These are phyloP conservation scores for Drosophila mimetica DNA, from an alignment of 2,888 invertebrate species.

Conservation along the genomic window DNA sequence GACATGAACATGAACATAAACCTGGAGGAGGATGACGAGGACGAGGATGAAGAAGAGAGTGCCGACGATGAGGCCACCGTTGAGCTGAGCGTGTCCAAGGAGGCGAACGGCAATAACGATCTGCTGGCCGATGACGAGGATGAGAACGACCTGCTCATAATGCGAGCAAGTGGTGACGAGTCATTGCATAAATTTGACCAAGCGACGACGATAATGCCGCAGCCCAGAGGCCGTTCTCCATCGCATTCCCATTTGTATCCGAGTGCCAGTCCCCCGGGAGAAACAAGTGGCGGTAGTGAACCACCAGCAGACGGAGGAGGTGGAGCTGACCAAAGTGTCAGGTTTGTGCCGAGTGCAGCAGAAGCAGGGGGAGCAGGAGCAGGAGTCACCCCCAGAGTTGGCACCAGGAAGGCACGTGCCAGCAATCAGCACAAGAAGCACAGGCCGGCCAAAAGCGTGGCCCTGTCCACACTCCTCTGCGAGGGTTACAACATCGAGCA, in stretches of 20 bases:
- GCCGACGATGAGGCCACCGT: slow-evolving; percentile 5
- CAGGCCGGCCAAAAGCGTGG: slow-evolving; percentile 78
- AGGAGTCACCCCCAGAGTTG: slow-evolving; percentile 4
- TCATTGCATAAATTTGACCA: slow-evolving; percentile 56
- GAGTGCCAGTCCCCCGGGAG: slow-evolving; percentile 23
- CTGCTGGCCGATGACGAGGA: slow-evolving; percentile 52
- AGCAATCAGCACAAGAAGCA: slow-evolving; percentile 71
- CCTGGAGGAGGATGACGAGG: slow-evolving; percentile 61
- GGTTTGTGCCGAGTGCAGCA: slow-evolving; percentile 65
- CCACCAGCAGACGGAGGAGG: slow-evolving; percentile 13
- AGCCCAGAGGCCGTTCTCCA: slow-evolving; percentile 8
- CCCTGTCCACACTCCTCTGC: slow-evolving; percentile 82
- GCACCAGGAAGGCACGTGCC: slow-evolving; percentile 51
- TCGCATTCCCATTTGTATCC: neutral
- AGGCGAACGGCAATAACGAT: slow-evolving; percentile 66
- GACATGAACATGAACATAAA: slow-evolving; percentile 83
- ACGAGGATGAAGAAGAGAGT: slow-evolving; percentile 31
- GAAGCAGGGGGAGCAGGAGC: slow-evolving; percentile 2
- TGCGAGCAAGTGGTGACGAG: slow-evolving; percentile 48
- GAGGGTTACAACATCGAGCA: slow-evolving; percentile 85
- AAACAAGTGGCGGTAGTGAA: slow-evolving; percentile 65
- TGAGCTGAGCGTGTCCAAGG: slow-evolving; percentile 53
- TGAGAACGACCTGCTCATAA: slow-evolving; percentile 49
- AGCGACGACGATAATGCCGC: slow-evolving; percentile 28
- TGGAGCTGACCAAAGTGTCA: slow-evolving; percentile 55